A percentile compares a stretch with the other conserved stretches of the same genome.
Evolutionary conservation across 2,888 invertebrate species (phyloP).

Genomic region (Drosophila borealis): DNA sequence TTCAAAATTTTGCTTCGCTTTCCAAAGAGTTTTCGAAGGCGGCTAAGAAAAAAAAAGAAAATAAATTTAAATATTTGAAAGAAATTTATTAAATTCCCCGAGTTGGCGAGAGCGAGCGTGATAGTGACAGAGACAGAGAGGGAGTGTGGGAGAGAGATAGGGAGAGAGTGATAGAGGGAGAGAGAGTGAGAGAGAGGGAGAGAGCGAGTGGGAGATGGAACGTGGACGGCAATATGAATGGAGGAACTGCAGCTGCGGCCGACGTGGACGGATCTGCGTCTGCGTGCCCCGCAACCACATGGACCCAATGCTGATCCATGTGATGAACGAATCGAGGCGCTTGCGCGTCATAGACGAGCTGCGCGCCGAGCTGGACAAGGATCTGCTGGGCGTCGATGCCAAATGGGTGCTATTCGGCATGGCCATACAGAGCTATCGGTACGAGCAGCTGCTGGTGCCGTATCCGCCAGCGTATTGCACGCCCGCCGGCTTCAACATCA

Average conservation of each 20-base stretch:
- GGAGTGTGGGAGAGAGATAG: neutral
- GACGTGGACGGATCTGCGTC: constrained; percentile 6
- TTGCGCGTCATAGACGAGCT: constrained; percentile 13
- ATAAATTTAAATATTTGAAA: neutral
- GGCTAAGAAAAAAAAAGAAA: neutral
- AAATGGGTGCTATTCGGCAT: constrained; percentile 36
- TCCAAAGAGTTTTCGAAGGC: neutral
- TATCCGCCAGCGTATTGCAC: constrained; percentile 6
- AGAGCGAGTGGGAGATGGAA: neutral
- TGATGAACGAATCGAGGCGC: constrained; percentile 16
- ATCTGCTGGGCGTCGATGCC: constrained; percentile 30
- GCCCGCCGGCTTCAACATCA: neutral
- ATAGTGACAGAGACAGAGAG: neutral
- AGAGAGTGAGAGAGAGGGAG: neutral
- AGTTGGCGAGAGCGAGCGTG: neutral
- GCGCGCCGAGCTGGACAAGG: constrained; percentile 6
- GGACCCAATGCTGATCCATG: constrained; percentile 5
- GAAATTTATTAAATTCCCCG: neutral
- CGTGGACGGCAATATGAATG: neutral
- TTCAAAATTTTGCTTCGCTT: neutral
- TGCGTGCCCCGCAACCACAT: neutral
- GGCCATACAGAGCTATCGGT: constrained; percentile 29
- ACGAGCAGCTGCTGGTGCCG: constrained; percentile 11
- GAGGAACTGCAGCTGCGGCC: neutral
- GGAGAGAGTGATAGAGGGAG: neutral